Evolutionary conservation across 1,140 invertebrate species (phyloP), one percentile per base, ranked within the genome.

Genomic region (Caenorhabditis remanei): DNA sequence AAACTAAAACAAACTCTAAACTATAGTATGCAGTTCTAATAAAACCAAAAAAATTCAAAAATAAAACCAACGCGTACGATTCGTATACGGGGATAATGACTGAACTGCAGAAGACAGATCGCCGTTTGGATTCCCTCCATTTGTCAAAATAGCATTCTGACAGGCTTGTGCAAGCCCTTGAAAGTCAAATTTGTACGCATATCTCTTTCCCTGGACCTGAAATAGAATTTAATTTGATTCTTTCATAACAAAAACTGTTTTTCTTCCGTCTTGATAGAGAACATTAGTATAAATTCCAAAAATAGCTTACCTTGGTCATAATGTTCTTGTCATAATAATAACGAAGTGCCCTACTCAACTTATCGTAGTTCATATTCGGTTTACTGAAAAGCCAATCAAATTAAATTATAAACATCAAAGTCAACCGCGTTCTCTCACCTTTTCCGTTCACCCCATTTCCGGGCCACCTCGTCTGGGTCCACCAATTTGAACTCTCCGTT

Each of bases 291-390:
- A 32, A 2, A 32, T 32, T 32, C 43, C 13, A 13, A 19, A 24
- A 46, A 14, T 84, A 1, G 9, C n/a, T 84, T n/a, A 88, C 97
- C 94, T 99, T 99, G 56, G 97, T 97, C 96, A 99, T 98, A 93
- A 99, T 99, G 94, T 97, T 96, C 93, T 98, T 98, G 94, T 98
- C 97, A 93, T 98, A 98, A 94, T 98, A 98, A 93, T 98, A 98
- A 95, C 98, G 96, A 90, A 99, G 94, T 87, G 97, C 97, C 89
- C 98, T 95, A 92, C 96, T 98, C 87, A 99, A 95, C 94, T 99
- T 99, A 94, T 99, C 98, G 93, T 99, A 99, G 94, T 99, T 99
- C 98, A 99, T 99, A 93, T 99, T 99, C 41, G 98, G 98, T 93
- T 99, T 99, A 75, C 96, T 92, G 86, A 83, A 87, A 88, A 58